These are phyloP conservation scores for Rhinichthys osculus DNA, from an alignment of 2,797 vertebrate genomes.

Conservation along the genomic window DNA sequence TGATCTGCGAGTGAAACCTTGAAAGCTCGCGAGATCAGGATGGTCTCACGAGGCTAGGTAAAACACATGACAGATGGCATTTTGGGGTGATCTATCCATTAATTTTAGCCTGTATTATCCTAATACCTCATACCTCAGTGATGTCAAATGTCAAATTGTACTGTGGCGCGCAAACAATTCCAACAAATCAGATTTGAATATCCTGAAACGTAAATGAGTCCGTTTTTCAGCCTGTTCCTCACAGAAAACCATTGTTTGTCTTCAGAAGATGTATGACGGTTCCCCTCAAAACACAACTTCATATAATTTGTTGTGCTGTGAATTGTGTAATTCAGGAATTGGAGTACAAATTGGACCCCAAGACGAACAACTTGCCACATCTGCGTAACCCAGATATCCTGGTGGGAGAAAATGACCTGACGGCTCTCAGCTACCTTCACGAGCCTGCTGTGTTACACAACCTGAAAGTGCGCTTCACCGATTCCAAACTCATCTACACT, in stretches of 20 bases:
- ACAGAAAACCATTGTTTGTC: neutral
- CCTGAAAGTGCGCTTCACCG: conserved; percentile 96
- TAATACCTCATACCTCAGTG: neutral
- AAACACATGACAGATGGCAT: neutral
- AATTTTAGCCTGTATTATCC: neutral
- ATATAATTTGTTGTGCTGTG: neutral
- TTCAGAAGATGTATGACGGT: neutral
- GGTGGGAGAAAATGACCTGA: conserved; percentile 98
- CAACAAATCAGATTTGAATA: neutral
- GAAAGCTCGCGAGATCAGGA: too few relatives aligned
- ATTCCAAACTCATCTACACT: conserved; percentile 98
- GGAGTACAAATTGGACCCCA: conserved; percentile 88
- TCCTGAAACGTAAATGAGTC: neutral
- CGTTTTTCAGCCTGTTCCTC: neutral
- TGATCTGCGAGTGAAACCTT: too few relatives aligned
- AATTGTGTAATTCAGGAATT: conserved; percentile 78
- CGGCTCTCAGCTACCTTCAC: conserved; percentile 96
- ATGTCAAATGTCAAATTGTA: neutral
- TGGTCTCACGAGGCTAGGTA: too few relatives aligned
- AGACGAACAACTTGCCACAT: conserved; percentile 92
- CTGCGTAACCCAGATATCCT: conserved; percentile 97
- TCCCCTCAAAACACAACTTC: neutral
- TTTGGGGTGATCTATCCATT: neutral
- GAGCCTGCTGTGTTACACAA: conserved; percentile 97
- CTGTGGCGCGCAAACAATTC: neutral